Evolutionary conservation across 1,140 invertebrate genomes (phyloP).

Genomic region (Drosophila watanabei): DNA sequence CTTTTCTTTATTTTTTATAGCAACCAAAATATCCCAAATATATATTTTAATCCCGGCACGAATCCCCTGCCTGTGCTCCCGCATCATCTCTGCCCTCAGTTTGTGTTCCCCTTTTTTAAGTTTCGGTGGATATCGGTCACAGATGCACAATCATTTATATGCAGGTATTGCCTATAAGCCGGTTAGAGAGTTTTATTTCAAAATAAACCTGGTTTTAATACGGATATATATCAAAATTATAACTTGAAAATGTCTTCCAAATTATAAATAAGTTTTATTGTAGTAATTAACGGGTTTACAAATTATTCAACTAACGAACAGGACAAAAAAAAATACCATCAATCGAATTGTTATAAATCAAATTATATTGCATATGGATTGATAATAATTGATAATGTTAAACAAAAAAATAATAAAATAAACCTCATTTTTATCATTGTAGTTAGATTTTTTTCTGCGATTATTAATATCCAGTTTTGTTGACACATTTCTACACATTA

Average conservation of each 20-base stretch:
- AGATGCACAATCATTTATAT: slow-evolving; percentile 22
- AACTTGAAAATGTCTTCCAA: background rate
- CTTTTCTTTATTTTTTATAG: background rate
- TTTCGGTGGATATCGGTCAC: slow-evolving; percentile 13
- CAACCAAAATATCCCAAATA: background rate
- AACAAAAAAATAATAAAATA: background rate
- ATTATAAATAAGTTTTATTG: slow-evolving; percentile 14
- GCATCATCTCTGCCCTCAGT: background rate
- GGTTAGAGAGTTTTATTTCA: slow-evolving; percentile 6
- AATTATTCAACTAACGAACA: background rate
- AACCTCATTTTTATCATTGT: background rate
- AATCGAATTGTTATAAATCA: background rate
- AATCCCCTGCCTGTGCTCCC: slow-evolving; percentile 11
- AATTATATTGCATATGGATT: background rate
- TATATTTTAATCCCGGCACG: slow-evolving; percentile 14
- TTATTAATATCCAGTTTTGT: background rate
- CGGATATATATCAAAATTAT: slow-evolving; percentile 4
- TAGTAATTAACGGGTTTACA: background rate
- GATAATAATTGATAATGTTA: background rate
- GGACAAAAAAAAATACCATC: background rate
- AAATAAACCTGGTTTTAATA: slow-evolving; percentile 10
- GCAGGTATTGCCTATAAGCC: slow-evolving; percentile 6
- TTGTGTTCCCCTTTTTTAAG: background rate
- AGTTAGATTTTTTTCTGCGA: background rate
- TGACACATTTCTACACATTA: background rate